Evolutionary conservation across 2,888 invertebrate genomes (phyloP), one percentile per base, ranked within the genome.

Genomic region (Tetheella fluctuosa): DNA sequence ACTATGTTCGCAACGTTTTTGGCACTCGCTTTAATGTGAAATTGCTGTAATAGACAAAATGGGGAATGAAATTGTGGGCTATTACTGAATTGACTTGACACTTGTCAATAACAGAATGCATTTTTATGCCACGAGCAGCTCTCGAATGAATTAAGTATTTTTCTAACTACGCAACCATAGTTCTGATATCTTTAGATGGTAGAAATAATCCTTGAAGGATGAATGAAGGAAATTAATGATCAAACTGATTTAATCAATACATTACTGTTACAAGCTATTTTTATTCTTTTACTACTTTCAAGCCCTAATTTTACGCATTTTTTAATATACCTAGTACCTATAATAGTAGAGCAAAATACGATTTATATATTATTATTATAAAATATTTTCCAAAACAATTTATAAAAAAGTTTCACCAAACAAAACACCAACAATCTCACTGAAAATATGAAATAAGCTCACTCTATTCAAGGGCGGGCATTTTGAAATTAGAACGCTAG

Each of bases 401-500:
- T 34, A 34, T 34, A 34, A 34, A 13, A 13, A 62, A 64, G 57
- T 54, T 10, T 3, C 7, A 10, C 20, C 2, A 10, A 48, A 48
- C 48, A 48, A 17, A 48, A 48, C 42, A 42, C 30, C 54, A 54
- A 56, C 60, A 70, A 73, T 71, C 71, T 72, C 23, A 62, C 63
- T 72, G 66, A 68, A 81, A 78, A 80, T 76, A 77, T 77, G 71
- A 74, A 84, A 79, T 80, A 80, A 79, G 76, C 80, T 79, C 71
- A 75, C 65, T 79, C 75, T 74, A 77, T 78, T 74, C 74, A 76
- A 81, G 78, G 77, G 74, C 73, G 79, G 70, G 82, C 80, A 83
- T 86, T 87, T 88, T 83, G 82, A 85, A 88, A 89, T 90, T 90
- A 89, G 86, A 85, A 84, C 88, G 87, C 85, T 74, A 85, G 84